Base-by-base conservation (phyloP, 2,113 vertebrate species). In the Progne subis region DNA sequence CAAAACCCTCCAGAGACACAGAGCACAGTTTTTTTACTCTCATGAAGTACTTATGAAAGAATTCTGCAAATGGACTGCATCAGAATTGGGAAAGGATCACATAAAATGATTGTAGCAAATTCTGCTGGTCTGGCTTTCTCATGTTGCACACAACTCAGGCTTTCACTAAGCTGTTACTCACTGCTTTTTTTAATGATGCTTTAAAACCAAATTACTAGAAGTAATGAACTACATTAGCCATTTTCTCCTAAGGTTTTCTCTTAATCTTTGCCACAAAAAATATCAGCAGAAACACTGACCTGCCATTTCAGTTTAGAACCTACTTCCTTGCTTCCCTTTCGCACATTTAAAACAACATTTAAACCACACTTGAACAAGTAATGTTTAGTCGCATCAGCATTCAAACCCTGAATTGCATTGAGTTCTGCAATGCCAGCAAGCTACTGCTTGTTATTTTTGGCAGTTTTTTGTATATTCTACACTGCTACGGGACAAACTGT, bases 161-260 rank as follows among this genome's bases (percentile, higher is more conserved):
- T 85, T 95, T 93, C 67, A 46, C 41, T 88, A 5, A 55, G 68
- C 44, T 86, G 52, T n/a, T 71, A 47, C 49, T 86, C 28, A 60
- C 46, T 47, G 41, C 21, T 70, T 57, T 63, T 94, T 96, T 88
- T 44, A 92, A 96, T 74, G 86, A 80, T 31, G 83, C 57, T 97
- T 97, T 95, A 95, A 93, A 91, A 74, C 74, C 72, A 93, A 97
- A 96, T 92, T 50, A 93, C 80, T 81, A 81, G 53, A 96, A 94
- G 65, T 95, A 97, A 95, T 93, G 91, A 95, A 72, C 65, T 46
- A 56, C 7, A 1, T 64, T 93, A 95, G 49, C 46, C 50, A 86
- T 94, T 95, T 94, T 75, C 80, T 94, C 59, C 68, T 43, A 91
- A 43, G 37, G 57, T 64, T 92, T 88, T 82, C 46, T 81, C 86